phyloP scores from a whole-genome alignment of 2,888 invertebrate genomes.

The Aleiodes testaceus region DNA sequence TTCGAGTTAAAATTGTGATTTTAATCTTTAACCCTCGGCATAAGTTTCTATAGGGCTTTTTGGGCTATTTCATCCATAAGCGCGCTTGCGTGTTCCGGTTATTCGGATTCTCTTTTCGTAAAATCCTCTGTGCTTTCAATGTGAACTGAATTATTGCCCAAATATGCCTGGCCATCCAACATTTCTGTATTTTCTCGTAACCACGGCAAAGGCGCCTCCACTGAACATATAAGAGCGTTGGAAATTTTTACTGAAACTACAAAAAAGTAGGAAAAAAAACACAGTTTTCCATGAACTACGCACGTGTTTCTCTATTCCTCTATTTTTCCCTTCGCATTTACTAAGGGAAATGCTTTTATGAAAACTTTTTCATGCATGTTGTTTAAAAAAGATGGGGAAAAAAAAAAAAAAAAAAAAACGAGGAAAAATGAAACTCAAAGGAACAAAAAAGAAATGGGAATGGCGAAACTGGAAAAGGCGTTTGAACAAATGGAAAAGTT shows the following conservation, averaged over 20 bases:
- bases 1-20: slow-evolving; percentile 10
- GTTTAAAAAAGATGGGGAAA: too few species aligned
- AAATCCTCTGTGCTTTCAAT: slow-evolving; percentile 38
- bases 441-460: too few species aligned
- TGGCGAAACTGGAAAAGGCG: too few species aligned
- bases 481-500: too few species aligned
- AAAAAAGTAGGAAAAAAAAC: background rate
- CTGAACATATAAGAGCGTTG: too few species aligned
- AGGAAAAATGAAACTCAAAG: too few species aligned
- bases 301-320: slow-evolving; percentile 19
- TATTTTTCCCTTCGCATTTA: background rate
- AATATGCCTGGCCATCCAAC: slow-evolving; percentile 26
- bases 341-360: too few species aligned
- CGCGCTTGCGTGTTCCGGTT: slow-evolving; percentile 25
- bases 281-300: slow-evolving; percentile 19
- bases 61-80: slow-evolving; percentile 34
- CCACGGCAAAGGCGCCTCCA: background rate
- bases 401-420: too few species aligned
- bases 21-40: background rate
- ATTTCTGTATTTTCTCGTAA: background rate
- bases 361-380: too few species aligned
- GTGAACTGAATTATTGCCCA: slow-evolving; percentile 43
- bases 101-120: too few species aligned
- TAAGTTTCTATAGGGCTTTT: background rate
- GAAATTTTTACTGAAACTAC: slow-evolving; percentile 2